Base-by-base conservation (phyloP, 2,888 invertebrate genomes). In the Capitulum mitella region DNA sequence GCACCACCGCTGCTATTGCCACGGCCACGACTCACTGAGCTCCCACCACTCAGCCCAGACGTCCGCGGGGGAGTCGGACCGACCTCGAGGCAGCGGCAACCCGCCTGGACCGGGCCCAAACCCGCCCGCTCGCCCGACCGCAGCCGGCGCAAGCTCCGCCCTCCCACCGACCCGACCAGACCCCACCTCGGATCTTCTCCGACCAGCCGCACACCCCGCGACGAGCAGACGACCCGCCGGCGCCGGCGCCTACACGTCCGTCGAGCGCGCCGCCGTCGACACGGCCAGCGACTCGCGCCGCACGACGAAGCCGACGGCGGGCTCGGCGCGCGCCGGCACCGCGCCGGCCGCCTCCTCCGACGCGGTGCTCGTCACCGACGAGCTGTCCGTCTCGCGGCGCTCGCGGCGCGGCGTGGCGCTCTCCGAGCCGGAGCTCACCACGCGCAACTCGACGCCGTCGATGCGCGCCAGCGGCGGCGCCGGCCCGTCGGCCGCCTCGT, bases 361-460 rank as follows among this genome's bases (percentile, higher is more conserved):
- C 22, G 70, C 29, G 1, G 37, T 40, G 70, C 37, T 40, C 10
- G 70, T 70, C 22, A 70, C 70, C 22, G 70, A 70, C 22, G 70
- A 70, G 70, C 70, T 70, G 70, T 70, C 70, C 70, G 70, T 70
- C 40, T 70, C 70, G 37, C 70, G 70, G 10, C 70, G 70, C 40
- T 70, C 70, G 26, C 70, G 70, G 70, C 70, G 70, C 37, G 70
- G 70, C 37, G 70, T 70, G 70, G 70, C 40, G 40, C 70, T 40
- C 70, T 70, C 70, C 26, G 70, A 70, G 70, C 70, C 70, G 1
- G 70, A 70, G 70, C 70, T 40, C 26, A 70, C 26, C 70, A 70
- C 40, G 22, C 70, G 70, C 70, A 70, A 40, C 40, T 70, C 70
- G 26, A 37, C 26, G 37, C 37, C 40, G 37, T 70, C 70, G 37